These are phyloP conservation scores for Aplocera efformata DNA, from an alignment of 2,888 invertebrate species.

Conservation along the genomic window DNA sequence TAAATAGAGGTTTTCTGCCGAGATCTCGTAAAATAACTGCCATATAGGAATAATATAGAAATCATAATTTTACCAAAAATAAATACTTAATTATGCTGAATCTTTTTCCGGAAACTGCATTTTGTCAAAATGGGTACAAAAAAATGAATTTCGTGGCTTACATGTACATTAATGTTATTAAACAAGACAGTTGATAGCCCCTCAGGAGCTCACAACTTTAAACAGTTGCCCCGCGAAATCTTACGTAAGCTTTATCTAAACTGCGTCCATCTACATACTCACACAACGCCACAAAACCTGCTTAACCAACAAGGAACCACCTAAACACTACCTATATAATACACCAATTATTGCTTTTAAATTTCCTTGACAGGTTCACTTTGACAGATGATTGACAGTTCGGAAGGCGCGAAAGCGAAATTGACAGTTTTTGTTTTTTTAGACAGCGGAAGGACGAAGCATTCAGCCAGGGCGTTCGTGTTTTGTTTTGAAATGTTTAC, in stretches of 20 bases:
- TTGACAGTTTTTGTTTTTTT: slow-evolving; percentile 34
- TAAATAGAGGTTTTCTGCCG: too few species aligned
- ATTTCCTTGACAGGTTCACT: slow-evolving; percentile 50
- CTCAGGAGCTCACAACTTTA: slow-evolving; percentile 32
- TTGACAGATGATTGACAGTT: slow-evolving; percentile 41
- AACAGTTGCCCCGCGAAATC: slow-evolving; percentile 44
- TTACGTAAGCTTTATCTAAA: slow-evolving; percentile 70
- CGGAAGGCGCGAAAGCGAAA: slow-evolving; percentile 55
- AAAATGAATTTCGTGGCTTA: slow-evolving; percentile 12
- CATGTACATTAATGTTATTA: slow-evolving; percentile 1
- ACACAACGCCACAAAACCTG: slow-evolving; percentile 46
- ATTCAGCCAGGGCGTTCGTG: slow-evolving; percentile 71
- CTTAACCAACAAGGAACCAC: slow-evolving; percentile 50
- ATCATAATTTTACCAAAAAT: too few species aligned
- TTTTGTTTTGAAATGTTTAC: slow-evolving; percentile 66
- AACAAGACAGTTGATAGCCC: slow-evolving; percentile 8
- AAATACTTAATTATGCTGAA: too few species aligned
- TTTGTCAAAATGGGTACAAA: too few species aligned
- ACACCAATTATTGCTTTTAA: slow-evolving; percentile 64
- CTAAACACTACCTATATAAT: slow-evolving; percentile 43
- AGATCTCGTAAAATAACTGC: too few species aligned
- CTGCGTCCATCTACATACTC: slow-evolving; percentile 60
- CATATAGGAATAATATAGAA: too few species aligned
- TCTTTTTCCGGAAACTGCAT: too few species aligned
- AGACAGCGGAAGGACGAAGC: slow-evolving; percentile 38